Conservation (phyloP, 2,888 invertebrate species). For the Pseudococcus viburni region DNA sequence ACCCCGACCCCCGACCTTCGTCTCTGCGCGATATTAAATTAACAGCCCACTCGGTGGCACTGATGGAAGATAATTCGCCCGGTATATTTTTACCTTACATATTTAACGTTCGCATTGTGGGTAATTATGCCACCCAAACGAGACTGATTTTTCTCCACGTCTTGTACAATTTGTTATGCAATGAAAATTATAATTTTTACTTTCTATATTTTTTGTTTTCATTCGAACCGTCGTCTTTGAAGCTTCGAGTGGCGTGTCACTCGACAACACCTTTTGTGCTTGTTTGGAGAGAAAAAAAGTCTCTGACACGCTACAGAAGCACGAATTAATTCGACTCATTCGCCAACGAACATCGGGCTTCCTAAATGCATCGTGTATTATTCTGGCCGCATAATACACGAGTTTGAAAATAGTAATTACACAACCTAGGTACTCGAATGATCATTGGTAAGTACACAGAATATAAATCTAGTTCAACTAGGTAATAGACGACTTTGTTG, state of each 20-base stretch:
- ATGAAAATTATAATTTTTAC: constrained; percentile 22
- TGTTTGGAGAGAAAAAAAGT: background rate
- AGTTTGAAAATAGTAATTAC: constrained; percentile 4
- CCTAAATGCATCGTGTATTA: background rate
- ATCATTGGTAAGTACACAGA: background rate
- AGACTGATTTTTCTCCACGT: background rate
- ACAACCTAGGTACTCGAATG: background rate
- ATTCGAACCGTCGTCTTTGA: background rate
- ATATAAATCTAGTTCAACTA: background rate
- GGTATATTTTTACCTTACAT: background rate
- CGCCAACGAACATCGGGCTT: background rate
- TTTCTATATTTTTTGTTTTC: background rate
- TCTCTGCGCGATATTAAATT: background rate
- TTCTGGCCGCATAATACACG: background rate
- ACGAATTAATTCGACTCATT: constrained; percentile 30
- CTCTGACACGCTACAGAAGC: background rate
- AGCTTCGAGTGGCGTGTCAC: background rate
- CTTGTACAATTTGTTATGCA: background rate
- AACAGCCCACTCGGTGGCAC: constrained; percentile 8
- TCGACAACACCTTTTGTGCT: background rate
- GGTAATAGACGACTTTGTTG: constrained; percentile 15
- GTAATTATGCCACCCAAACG: constrained; percentile 28
- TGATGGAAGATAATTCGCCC: constrained; percentile 16
- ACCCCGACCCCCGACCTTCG: background rate
- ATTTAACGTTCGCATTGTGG: background rate